Conservation (phyloP, 2,888 invertebrate species). For the Matsumyia berberina region DNA sequence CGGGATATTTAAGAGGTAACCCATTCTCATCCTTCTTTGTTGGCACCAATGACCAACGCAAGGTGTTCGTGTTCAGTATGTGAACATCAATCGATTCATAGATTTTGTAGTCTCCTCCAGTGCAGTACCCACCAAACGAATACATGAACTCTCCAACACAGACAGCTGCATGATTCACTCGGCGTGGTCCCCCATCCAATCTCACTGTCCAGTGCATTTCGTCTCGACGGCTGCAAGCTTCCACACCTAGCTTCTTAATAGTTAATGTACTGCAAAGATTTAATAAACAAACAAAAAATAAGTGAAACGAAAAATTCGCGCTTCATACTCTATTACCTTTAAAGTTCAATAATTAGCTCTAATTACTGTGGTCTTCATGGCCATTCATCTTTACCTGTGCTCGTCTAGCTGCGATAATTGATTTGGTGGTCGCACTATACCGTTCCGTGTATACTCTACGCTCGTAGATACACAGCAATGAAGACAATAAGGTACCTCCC, state of each 20-base stretch:
- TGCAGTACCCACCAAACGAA: constrained; percentile 96
- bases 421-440: constrained; percentile 25
- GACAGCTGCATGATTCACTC: constrained; percentile 97
- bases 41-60: constrained; percentile 86
- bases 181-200: constrained; percentile 94
- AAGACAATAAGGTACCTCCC: constrained; percentile 18
- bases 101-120: constrained; percentile 89
- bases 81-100: constrained; percentile 94
- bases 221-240: neutral
- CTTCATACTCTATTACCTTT: constrained; percentile 39
- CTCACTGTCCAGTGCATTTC: constrained; percentile 93
- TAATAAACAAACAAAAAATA: neutral
- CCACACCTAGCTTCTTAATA: neutral
- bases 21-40: constrained; percentile 85
- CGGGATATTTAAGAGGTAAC: constrained; percentile 84
- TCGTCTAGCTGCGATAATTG: constrained; percentile 39
- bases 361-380: constrained; percentile 43
- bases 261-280: neutral
- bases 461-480: constrained; percentile 20
- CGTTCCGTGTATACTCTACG: constrained; percentile 15
- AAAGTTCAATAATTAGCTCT: constrained; percentile 39
- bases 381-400: constrained; percentile 45
- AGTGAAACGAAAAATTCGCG: neutral
- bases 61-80: constrained; percentile 90
- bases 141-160: constrained; percentile 91